Conservation (phyloP, 2,888 invertebrate genomes). For the Callimorpha dominula region DNA sequence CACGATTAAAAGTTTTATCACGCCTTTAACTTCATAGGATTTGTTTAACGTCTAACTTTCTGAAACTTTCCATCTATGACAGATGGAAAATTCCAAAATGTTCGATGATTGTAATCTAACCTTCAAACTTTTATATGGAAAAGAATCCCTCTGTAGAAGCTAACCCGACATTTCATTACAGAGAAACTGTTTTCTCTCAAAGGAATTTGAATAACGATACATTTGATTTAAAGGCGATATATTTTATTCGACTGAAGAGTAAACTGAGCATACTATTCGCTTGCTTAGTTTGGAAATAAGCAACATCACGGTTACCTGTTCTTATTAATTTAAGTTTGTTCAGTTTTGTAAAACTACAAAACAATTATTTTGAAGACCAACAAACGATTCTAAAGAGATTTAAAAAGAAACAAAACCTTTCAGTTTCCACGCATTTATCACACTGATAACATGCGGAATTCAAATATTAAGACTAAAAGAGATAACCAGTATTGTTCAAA, state of each 20-base stretch:
- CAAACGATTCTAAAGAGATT: no score
- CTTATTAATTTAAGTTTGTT: neutral
- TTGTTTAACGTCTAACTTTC: conserved; percentile 16
- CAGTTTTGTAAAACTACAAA: neutral
- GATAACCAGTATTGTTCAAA: no score
- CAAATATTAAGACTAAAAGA: no score
- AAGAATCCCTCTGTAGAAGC: neutral
- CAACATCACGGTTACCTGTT: neutral
- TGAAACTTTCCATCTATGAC: conserved; percentile 31
- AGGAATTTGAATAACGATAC: conserved; percentile 2
- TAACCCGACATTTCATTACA: conserved; percentile 1
- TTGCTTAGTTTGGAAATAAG: neutral
- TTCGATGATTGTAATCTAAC: conserved; percentile 46
- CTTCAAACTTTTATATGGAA: conserved; percentile 4
- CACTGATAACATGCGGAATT: no score
- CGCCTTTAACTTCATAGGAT: conserved; percentile 23
- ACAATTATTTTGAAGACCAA: no score
- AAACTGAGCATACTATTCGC: neutral
- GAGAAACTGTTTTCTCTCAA: neutral
- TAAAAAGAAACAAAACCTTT: no score
- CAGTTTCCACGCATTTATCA: no score
- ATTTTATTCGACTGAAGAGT: neutral
- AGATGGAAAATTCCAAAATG: conserved; percentile 29
- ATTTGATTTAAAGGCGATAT: neutral
- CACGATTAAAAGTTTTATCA: conserved; percentile 12